phyloP scores from a whole-genome alignment of 2,113 vertebrate genomes.

The Anarhynchus alexandrinus region DNA sequence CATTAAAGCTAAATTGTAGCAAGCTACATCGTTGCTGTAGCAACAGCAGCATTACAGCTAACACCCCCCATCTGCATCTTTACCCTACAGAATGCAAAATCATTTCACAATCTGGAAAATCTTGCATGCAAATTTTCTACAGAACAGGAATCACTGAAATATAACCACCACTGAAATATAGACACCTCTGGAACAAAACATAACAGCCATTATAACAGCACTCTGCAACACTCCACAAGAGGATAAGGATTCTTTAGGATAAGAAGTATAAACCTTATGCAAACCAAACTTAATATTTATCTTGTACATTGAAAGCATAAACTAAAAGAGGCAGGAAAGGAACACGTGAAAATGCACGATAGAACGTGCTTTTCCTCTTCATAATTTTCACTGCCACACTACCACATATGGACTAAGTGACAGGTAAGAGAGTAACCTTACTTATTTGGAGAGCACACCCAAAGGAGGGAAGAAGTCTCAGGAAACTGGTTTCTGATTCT shows the following conservation, averaged over 20 bases:
- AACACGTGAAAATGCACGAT: neutral
- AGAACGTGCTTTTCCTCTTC: neutral
- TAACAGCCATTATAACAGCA: neutral
- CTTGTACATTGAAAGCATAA: neutral
- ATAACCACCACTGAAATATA: neutral
- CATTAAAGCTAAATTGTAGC: neutral
- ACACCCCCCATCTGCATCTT: neutral
- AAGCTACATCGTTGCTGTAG: neutral
- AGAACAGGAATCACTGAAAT: neutral
- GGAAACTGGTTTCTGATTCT: neutral
- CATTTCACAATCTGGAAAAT: neutral
- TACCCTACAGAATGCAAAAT: neutral
- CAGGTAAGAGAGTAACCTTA: neutral
- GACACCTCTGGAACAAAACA: neutral
- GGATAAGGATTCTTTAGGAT: too few species aligned
- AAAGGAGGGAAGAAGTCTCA: neutral
- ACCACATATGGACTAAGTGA: neutral
- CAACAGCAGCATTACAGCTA: neutral
- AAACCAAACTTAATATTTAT: neutral
- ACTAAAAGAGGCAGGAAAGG: neutral
- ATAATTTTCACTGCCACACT: neutral
- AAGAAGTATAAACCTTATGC: neutral
- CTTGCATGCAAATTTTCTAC: neutral
- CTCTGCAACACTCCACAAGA: neutral
- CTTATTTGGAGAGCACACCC: neutral